Evolutionary conservation across 2,797 vertebrate genomes (phyloP), one percentile per base, ranked within the genome.

Genomic region (Poeciliopsis presidionis): DNA sequence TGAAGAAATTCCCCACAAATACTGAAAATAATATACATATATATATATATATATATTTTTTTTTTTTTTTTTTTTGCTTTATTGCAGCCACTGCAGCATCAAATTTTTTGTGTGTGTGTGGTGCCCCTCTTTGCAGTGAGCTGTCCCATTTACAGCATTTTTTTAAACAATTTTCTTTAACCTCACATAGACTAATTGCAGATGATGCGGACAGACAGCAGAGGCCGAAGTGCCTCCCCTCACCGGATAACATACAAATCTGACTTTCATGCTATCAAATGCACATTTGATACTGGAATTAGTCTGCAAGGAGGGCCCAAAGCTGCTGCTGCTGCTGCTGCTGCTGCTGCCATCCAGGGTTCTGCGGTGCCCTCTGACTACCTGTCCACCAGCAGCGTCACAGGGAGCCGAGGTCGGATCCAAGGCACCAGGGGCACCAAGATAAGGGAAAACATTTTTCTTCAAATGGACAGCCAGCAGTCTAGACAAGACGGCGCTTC

Each of bases 181-280:
- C 70, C 33, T 77, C 41, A 69, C 61, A 74, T 71, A 79, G 25
- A 36, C 16, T 82, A 9, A 65, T 84, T 51, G 51, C 88, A 79
- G 76, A 90, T 97, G 97, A 97, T 98, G 95, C 96, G 96, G 87
- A 96, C 95, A 0, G 97, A 98, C 91, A 94, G 93, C 76, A 97
- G 97, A 95, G 97, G 95, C 78, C 96, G 97, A 89, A 97, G 97
- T 90, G 96, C 96, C 88, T 98, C 97, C 78, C 97, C 97, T 36
- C 97, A 98, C 87, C 94, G 97, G 92, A 98, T 97, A 84, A 94
- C 96, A 12, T 98, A 98, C 82, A 98, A 97, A 91, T 95, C 97
- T 0, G 97, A 98, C 90, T 97, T 98, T 81, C 97, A 97, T 75
- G 94, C 97, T 72, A 96, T 98, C 83, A 98, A 97, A 87, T 97